Percentiles rank a stretch among this genome's conserved stretches.
Conservation (phyloP, 2,797 vertebrate species). For the Salarias fasciatus region DNA sequence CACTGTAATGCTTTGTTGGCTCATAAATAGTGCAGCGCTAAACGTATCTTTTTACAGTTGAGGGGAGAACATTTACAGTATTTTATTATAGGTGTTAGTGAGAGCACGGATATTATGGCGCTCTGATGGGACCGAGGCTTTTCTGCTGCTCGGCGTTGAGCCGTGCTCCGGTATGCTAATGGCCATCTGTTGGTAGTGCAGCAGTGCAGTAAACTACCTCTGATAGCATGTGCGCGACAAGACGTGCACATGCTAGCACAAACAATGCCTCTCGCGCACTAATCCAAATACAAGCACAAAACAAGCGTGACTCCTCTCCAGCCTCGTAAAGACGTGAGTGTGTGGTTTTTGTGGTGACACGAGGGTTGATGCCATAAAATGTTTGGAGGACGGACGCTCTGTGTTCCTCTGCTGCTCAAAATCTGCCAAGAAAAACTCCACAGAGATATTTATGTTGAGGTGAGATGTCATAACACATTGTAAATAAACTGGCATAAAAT, state of each 20-base stretch:
- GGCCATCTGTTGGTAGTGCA: slow-evolving; percentile 77
- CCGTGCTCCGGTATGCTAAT: slow-evolving; percentile 72
- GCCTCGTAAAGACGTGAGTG: neutral
- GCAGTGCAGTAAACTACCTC: slow-evolving; percentile 76
- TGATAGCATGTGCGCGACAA: slow-evolving; percentile 49
- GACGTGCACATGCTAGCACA: slow-evolving; percentile 12
- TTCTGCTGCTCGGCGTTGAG: slow-evolving; percentile 43
- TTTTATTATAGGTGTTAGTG: slow-evolving; percentile 50
- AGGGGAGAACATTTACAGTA: slow-evolving; percentile 44
- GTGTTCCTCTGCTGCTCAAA: neutral
- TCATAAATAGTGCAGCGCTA: slow-evolving; percentile 47
- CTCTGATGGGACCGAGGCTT: slow-evolving; percentile 31
- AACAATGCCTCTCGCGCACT: neutral
- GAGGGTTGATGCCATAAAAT: slow-evolving; percentile 20
- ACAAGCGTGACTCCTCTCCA: slow-evolving; percentile 33
- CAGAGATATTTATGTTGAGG: too few species aligned
- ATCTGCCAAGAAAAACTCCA: too few species aligned
- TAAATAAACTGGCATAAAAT: too few species aligned
- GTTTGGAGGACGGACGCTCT: slow-evolving; percentile 23
- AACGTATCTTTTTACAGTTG: slow-evolving; percentile 51
- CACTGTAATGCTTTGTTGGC: slow-evolving; percentile 34
- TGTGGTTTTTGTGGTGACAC: neutral
- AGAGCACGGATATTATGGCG: slow-evolving; percentile 41
- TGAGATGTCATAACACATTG: too few species aligned
- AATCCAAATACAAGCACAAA: slow-evolving; percentile 9